Evolutionary conservation across 1,140 invertebrate genomes (phyloP).

Genomic region (Pogonognathellus flavescens): DNA sequence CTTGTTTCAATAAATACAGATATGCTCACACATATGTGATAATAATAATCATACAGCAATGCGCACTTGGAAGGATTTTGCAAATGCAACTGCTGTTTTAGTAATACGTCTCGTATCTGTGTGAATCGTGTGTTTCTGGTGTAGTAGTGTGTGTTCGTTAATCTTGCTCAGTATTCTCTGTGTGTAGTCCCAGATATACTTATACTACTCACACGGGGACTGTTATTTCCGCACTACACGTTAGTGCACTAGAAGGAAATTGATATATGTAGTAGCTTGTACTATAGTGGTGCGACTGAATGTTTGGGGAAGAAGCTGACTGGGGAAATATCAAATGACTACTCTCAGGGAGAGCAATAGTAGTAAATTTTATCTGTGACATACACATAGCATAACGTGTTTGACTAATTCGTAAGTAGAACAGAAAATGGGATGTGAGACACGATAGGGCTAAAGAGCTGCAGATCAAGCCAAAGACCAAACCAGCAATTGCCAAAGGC

Average conservation of each 20-base stretch:
- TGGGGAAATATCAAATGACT: slow-evolving; percentile 23
- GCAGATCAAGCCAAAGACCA: background rate
- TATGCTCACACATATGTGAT: background rate
- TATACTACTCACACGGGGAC: background rate
- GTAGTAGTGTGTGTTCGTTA: too few species aligned
- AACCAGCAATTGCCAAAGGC: slow-evolving; percentile 27
- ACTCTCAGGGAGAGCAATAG: slow-evolving; percentile 30
- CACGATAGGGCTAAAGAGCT: background rate
- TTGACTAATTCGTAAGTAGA: background rate
- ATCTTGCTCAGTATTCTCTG: too few species aligned
- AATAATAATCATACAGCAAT: slow-evolving; percentile 26
- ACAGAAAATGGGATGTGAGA: background rate
- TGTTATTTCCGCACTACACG: too few species aligned
- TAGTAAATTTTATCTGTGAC: slow-evolving; percentile 11
- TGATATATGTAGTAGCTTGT: background rate
- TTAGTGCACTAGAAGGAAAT: too few species aligned
- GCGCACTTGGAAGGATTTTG: background rate
- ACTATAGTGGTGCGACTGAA: background rate
- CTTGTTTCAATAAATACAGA: background rate
- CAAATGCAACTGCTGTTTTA: too few species aligned
- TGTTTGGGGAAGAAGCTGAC: background rate
- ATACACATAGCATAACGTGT: background rate
- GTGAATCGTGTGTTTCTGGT: background rate
- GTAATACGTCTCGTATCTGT: too few species aligned
- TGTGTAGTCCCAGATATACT: background rate